These are phyloP conservation scores for Periplaneta americana DNA, from an alignment of 1,140 invertebrate genomes.

Conservation along the genomic window DNA sequence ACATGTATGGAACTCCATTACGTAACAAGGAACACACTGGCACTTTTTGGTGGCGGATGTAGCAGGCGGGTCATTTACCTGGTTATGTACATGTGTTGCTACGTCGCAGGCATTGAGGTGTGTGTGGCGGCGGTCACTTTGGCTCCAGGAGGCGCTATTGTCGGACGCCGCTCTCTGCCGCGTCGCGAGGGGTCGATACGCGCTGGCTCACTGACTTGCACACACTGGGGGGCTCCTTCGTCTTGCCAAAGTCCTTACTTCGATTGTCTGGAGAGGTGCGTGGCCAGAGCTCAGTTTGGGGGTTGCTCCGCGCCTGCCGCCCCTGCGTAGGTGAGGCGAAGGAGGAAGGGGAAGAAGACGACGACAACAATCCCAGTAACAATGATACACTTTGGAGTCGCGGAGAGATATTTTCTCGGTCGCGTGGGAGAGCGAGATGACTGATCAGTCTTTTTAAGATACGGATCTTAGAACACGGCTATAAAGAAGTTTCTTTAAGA, in stretches of 20 bases:
- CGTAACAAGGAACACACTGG: too few species aligned
- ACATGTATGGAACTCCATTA: too few species aligned
- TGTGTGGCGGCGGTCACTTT: background rate
- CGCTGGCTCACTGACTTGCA: background rate
- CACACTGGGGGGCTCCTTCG: background rate
- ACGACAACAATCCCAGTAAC: background rate
- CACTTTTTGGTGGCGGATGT: too few species aligned
- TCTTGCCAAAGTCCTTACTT: background rate
- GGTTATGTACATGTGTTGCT: background rate
- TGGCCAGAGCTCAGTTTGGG: background rate
- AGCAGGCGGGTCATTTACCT: background rate
- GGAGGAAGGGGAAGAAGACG: too few species aligned
- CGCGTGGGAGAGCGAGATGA: background rate
- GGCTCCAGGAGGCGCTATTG: background rate
- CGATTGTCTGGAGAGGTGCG: background rate
- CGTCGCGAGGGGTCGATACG: background rate
- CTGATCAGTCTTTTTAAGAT: background rate
- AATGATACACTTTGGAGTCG: background rate
- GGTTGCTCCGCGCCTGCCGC: background rate
- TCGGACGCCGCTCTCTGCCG: background rate
- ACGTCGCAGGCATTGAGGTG: background rate
- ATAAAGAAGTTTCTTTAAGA: background rate
- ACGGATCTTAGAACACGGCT: background rate
- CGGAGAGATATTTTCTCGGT: background rate
- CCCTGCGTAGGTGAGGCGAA: background rate